These are phyloP conservation scores for Perizoma flavofasciatum DNA, from an alignment of 2,888 invertebrate species.

Conservation along the genomic window DNA sequence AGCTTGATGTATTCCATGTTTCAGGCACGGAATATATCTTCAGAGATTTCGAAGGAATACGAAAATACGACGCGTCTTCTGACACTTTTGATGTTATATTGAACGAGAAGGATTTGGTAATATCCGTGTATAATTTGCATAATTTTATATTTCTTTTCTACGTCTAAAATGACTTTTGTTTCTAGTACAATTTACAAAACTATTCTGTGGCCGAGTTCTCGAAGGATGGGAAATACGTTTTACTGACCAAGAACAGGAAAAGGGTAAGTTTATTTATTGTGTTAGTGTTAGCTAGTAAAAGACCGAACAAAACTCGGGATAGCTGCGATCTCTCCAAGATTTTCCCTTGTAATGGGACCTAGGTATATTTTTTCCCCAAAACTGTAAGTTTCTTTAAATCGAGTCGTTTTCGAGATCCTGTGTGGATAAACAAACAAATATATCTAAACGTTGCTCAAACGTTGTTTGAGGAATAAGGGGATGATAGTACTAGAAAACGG, in stretches of 20 bases:
- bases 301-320: too few relatives aligned
- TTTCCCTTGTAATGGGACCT: too few relatives aligned
- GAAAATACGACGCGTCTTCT: slow-evolving; percentile 58
- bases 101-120: slow-evolving; percentile 63
- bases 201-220: slow-evolving; percentile 62
- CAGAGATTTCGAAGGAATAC: slow-evolving; percentile 59
- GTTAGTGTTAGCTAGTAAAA: neutral
- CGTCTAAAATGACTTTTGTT: slow-evolving; percentile 34
- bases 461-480: too few relatives aligned
- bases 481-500: too few relatives aligned
- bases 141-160: slow-evolving; percentile 8
- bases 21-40: slow-evolving; percentile 66
- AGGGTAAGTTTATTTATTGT: slow-evolving; percentile 58
- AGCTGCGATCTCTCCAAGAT: too few relatives aligned
- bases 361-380: too few relatives aligned
- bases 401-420: too few relatives aligned
- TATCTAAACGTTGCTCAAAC: too few relatives aligned
- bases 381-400: too few relatives aligned
- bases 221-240: slow-evolving; percentile 60
- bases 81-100: slow-evolving; percentile 53
- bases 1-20: slow-evolving; percentile 39
- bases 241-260: slow-evolving; percentile 54
- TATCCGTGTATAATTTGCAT: slow-evolving; percentile 35
- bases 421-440: too few relatives aligned
- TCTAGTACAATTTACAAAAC: slow-evolving; percentile 58